Conservation (phyloP, 35 echinoderm and acorn worm species). For the Stichopus chloronotus region DNA sequence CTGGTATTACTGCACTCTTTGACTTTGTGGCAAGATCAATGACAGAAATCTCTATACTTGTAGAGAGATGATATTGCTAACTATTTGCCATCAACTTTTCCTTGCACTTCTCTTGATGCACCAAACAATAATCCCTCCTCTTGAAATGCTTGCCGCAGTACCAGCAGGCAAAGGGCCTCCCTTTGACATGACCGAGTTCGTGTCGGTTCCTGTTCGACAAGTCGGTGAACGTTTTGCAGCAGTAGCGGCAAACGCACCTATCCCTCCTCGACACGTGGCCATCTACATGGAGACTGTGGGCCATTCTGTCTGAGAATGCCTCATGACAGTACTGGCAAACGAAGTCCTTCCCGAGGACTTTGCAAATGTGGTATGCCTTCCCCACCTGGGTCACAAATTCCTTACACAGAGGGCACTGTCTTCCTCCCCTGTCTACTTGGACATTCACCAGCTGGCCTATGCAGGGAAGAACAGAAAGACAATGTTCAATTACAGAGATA, state of each 20-base stretch:
- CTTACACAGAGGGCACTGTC: slow-evolving; percentile 43
- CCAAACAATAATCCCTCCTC: neutral
- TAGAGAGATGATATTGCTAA: neutral
- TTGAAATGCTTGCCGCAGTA: slow-evolving; percentile 29
- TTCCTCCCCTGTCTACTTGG: slow-evolving; percentile 36
- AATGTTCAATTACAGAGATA: neutral
- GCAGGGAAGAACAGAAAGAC: neutral
- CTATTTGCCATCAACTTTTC: neutral
- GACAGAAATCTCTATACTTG: too few species aligned
- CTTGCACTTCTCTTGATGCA: slow-evolving; percentile 6
- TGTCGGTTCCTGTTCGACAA: slow-evolving; percentile 18
- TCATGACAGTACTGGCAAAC: slow-evolving; percentile 40
- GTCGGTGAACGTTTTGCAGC: neutral
- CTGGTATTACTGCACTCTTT: too few species aligned
- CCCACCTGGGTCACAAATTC: slow-evolving; percentile 38
- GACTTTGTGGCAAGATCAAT: too few species aligned
- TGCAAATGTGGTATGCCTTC: slow-evolving; percentile 25
- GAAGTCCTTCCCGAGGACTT: neutral
- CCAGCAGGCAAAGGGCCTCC: slow-evolving; percentile 19
- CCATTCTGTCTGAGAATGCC: neutral
- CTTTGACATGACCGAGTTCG: slow-evolving; percentile 25
- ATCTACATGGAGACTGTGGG: neutral
- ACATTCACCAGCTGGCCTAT: neutral
- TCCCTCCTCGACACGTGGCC: neutral
- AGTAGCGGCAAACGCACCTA: slow-evolving; percentile 23